Base-by-base conservation (phyloP, 2,888 invertebrate genomes). In the Idaea aversata region DNA sequence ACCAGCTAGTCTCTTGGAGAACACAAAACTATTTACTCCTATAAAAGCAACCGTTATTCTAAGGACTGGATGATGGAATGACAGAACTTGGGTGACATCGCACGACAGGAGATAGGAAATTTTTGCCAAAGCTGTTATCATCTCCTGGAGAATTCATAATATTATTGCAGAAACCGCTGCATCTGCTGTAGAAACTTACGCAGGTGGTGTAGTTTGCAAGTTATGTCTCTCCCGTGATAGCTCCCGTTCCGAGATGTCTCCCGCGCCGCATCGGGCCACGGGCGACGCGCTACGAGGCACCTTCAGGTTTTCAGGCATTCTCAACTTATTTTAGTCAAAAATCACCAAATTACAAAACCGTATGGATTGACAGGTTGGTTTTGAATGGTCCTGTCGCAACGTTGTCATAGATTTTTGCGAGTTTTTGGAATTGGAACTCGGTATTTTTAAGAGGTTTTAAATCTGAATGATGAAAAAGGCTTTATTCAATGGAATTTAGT, bases 221-320 rank as follows among this genome's bases (percentile, higher is more conserved):
- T 81, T 86, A 65, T 83, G 77, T 34, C 88, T 76, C 69, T 91
- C 91, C 63, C 89, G 71, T n/a, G 85, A 82, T 66, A 91, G 72
- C 66, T 91, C 91, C 38, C 86, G 73, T 69, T 91, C 91, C 0
- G 91, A 90, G 65, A 91, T 91, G 71, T 91, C 92, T 0, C 92
- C 92, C 0, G 89, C 92, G 0, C 92, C 92, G 0, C 85, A 78
- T 61, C 88, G 72, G 10, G 87, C 86, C 34, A 87, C 85, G 10
- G 91, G 90, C 13, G 91, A 88, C 25, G 79, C 85, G 59, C 83
- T 84, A 61, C 87, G 84, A 34, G 86, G 80, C 63, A 87, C 73
- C 77, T 92, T 92, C n/a, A 77, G 62, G 60, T 81, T 80, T 66
- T 90, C 90, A 2, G 87, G 84, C 91, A 91, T 91, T 73, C 67